These are phyloP conservation scores for Microplitis demolitor DNA, from an alignment of 1,140 invertebrate genomes.

Conservation along the genomic window DNA sequence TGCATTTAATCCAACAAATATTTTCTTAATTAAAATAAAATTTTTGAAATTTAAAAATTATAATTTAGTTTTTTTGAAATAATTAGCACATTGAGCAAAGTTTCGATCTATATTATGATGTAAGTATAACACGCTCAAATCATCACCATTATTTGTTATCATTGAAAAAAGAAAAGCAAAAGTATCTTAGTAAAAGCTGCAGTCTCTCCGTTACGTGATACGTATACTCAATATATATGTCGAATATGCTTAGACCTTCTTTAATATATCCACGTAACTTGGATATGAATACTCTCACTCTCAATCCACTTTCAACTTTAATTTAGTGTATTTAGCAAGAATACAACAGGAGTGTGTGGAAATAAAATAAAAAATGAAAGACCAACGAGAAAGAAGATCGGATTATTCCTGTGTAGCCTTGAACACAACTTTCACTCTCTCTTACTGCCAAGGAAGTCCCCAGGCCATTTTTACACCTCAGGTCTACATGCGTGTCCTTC, in stretches of 20 bases:
- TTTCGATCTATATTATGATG: neutral
- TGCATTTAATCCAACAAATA: too few species aligned
- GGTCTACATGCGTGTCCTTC: neutral
- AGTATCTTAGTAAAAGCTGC: neutral
- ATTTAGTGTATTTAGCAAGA: constrained; percentile 8
- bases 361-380: neutral
- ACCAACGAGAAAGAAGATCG: constrained; percentile 4
- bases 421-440: constrained; percentile 27
- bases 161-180: constrained; percentile 18
- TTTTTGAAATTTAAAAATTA: too few species aligned
- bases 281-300: constrained; percentile 13
- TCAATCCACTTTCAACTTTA: constrained; percentile 23
- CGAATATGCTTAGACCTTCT: constrained; percentile 14
- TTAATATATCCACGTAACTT: neutral
- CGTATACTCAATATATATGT: constrained; percentile 5
- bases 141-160: neutral
- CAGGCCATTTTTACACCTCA: constrained; percentile 5
- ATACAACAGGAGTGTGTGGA: constrained; percentile 3
- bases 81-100: neutral
- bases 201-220: constrained; percentile 17
- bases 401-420: constrained; percentile 18
- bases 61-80: too few species aligned
- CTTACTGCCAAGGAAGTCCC: constrained; percentile 21
- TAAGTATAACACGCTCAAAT: neutral
- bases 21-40: too few species aligned